Evolutionary conservation across 2,888 invertebrate genomes (phyloP).

Genomic region (Polyommatus icarus): DNA sequence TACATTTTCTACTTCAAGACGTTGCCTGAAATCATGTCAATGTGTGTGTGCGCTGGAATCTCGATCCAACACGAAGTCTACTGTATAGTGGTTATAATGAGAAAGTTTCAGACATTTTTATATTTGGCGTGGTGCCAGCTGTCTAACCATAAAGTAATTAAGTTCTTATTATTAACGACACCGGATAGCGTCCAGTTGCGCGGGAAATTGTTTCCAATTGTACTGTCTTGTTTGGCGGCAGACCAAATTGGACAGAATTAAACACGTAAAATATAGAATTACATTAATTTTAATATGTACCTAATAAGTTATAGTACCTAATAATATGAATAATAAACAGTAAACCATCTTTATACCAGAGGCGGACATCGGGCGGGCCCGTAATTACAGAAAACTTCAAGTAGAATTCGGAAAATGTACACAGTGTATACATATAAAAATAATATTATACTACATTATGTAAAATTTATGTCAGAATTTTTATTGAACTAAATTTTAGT

Average conservation of each 20-base stretch:
- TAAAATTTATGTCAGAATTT: too few relatives aligned
- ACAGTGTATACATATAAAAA: too few relatives aligned
- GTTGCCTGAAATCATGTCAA: neutral
- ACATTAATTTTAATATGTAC: neutral
- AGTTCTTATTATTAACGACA: conserved; percentile 34
- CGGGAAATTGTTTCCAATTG: conserved; percentile 33
- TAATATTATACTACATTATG: too few relatives aligned
- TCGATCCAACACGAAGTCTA: neutral
- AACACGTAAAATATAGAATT: too few relatives aligned
- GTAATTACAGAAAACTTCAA: too few relatives aligned
- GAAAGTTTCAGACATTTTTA: conserved; percentile 24
- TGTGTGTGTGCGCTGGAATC: neutral
- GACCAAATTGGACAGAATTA: conserved; percentile 31
- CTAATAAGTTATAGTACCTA: neutral
- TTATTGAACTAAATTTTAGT: too few relatives aligned
- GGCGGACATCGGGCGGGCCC: too few relatives aligned
- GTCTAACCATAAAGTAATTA: conserved; percentile 32
- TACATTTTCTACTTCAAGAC: neutral
- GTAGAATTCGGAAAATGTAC: too few relatives aligned
- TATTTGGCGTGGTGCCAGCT: conserved; percentile 31
- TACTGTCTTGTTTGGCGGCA: conserved; percentile 30
- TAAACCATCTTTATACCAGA: too few relatives aligned
- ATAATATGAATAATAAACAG: neutral
- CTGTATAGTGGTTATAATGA: conserved; percentile 3
- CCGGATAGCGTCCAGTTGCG: conserved; percentile 29